Base-by-base conservation (phyloP, 1,140 invertebrate genomes). In the Elysia chlorotica region DNA sequence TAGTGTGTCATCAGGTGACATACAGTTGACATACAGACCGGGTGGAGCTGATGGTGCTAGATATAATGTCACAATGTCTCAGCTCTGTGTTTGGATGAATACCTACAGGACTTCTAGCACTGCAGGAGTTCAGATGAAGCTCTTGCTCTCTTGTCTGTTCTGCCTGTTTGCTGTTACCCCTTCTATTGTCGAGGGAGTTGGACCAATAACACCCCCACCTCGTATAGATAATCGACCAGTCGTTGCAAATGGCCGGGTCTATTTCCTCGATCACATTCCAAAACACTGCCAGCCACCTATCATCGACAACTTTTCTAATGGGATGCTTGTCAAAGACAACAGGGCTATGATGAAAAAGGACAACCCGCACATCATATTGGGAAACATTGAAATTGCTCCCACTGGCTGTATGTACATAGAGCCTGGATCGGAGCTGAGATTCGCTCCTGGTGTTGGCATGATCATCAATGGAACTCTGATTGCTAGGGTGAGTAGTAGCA, bases 361-460 rank as follows among this genome's bases (percentile, higher is more conserved):
- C 66, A 82, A 76, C 36, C 83, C 83, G 0, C 81, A 83, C 63
- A 74, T 74, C 48, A 79, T 83, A n/a, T 65, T 76, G 25, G 82
- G 82, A 35, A 83, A 83, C 68, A 78, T 85, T 19, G 79, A 83
- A 65, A 78, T 85, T 31, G 77, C 78, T 1, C 78, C 81, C 10
- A 61, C n/a, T 0, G 76, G 78, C 21, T 85, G 83, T 65, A 88
- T 98, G 57, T 88, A 92, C 31, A 91, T 99, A 54, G 93, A 96
- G 81, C 91, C 96, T 0, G 96, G 96, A 0, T 94, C 96, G 0
- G 92, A 92, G 79, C 88, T 99, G 17, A 89, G 92, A 63, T 96
- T 98, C 87, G 91, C 92, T 3, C 93, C 95, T 2, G 95, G 95
- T 88, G 92, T 95, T 79, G 96, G 96, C 65, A 93, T 98, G 77